Evolutionary conservation across 2,113 vertebrate species (phyloP), one percentile per base, ranked within the genome.

Genomic region (Nibea coibor): DNA sequence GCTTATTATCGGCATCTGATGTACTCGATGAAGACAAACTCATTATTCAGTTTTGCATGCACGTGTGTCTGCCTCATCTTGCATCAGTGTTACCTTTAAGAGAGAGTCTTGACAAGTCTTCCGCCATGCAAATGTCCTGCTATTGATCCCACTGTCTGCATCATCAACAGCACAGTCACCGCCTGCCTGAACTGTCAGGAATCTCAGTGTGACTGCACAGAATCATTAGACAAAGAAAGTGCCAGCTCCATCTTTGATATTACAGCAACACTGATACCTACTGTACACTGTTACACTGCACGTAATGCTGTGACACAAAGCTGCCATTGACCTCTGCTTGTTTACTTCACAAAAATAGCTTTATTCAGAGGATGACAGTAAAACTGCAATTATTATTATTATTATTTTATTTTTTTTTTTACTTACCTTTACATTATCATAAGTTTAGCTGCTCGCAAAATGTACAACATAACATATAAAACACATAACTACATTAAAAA

Each of bases 111-210:
- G 31, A 54, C 51, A 45, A 63, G 69, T 73, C 75, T 39, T 42
- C 17, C 31, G 2, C 31, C 2, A 31, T 11, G 19, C 22, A 45
- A 61, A 43, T 70, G 47, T 4, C 22, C 50, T 28, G 17, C 22
- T 79, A 75, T 80, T 75, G 76, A 79, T 80, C 50, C 43, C 39
- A 19, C 31, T 22, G 47, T 71, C 24, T 51, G 22, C 57, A 31
- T 62, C 57, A 62, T 28, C 54, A 64, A 22, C 20, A 75, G 22
- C 50, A 39, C 20, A 56, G 17, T 22, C 19, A 48, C 74, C 22
- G 28, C 54, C 54, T 56, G 19, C 4, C 20, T 39, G 8, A 35
- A 4, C 43, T 28, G 19, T 35, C 53, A 66, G 51, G 26, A 48
- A 24, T 77, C 45, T 61, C n/a, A 75, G 24, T 45, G 35, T 42